phyloP scores from a whole-genome alignment of 1,140 invertebrate species.

The Hycleus cichorii region DNA sequence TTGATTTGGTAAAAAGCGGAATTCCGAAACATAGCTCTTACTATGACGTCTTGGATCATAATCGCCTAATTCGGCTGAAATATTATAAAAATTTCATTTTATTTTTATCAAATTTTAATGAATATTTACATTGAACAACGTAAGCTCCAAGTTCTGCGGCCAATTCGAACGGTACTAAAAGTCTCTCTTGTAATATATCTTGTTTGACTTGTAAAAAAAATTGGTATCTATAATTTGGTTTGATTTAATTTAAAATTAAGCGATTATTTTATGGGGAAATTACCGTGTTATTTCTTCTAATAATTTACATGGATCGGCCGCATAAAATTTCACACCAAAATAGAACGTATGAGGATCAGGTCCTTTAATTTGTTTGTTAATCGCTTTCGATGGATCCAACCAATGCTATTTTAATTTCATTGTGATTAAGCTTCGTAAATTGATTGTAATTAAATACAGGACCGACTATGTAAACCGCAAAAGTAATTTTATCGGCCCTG shows the following conservation, averaged over 20 bases:
- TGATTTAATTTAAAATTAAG: constrained; percentile 4
- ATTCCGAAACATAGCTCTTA: constrained; percentile 92
- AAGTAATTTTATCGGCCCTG: not conserved
- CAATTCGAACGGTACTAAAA: constrained; percentile 81
- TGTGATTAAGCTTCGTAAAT: not conserved
- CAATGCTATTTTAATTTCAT: constrained; percentile 63
- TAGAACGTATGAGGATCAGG: constrained; percentile 83
- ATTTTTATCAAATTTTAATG: not conserved
- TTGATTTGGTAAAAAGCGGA: constrained; percentile 90
- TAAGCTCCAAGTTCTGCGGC: constrained; percentile 89
- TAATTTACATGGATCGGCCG: constrained; percentile 92
- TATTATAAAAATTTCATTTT: constrained; percentile 32
- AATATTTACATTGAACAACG: constrained; percentile 90
- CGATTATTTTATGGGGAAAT: constrained; percentile 23
- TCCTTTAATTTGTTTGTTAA: constrained; percentile 69
- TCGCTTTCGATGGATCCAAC: constrained; percentile 78
- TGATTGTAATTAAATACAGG: no score
- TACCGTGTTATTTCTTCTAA: constrained; percentile 92
- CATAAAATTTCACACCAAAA: constrained; percentile 98
- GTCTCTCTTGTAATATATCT: constrained; percentile 83
- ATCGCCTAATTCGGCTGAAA: constrained; percentile 93
- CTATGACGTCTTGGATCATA: constrained; percentile 86
- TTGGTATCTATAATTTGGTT: constrained; percentile 69
- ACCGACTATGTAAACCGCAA: no score
- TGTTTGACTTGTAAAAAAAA: constrained; percentile 94